Percentiles rank a stretch among this genome's conserved stretches.
phyloP scores from a whole-genome alignment of 2,888 invertebrate species.

The Rhingia rostrata region DNA sequence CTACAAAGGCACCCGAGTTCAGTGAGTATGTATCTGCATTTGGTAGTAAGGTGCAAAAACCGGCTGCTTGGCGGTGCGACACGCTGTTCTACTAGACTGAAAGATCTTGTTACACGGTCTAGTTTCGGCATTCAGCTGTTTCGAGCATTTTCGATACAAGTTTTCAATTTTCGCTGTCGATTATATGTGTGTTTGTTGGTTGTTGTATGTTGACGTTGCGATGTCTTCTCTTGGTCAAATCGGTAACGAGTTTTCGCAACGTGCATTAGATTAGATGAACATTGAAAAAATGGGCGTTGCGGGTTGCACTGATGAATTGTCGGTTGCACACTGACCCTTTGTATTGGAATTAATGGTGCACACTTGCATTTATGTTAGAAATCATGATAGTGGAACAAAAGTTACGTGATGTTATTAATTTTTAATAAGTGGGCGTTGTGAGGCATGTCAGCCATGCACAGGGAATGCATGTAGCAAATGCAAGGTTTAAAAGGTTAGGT shows the following conservation, averaged over 20 bases:
- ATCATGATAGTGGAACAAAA: too few relatives aligned
- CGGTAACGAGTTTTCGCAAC: constrained; percentile 42
- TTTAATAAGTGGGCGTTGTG: too few relatives aligned
- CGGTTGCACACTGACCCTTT: constrained; percentile 46
- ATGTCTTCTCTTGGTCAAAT: constrained; percentile 39
- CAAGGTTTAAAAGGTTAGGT: too few relatives aligned
- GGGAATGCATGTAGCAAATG: too few relatives aligned
- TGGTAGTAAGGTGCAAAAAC: constrained; percentile 53
- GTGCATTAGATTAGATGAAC: constrained; percentile 17
- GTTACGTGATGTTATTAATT: too few relatives aligned
- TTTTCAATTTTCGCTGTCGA: not conserved
- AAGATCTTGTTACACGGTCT: constrained; percentile 71
- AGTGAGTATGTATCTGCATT: constrained; percentile 29
- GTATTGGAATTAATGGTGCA: not conserved
- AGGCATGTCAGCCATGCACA: too few relatives aligned
- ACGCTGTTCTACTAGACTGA: constrained; percentile 33
- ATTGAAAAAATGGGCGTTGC: constrained; percentile 32
- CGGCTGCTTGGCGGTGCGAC: constrained; percentile 34
- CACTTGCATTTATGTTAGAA: too few relatives aligned
- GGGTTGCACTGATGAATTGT: not conserved
- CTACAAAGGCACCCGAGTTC: constrained; percentile 50
- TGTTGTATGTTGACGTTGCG: constrained; percentile 23
- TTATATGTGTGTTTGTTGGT: not conserved
- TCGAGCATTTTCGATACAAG: constrained; percentile 10
- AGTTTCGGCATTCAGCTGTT: constrained; percentile 47